Base-by-base conservation (phyloP, 1,140 invertebrate species). In the Pissodes strobi region DNA sequence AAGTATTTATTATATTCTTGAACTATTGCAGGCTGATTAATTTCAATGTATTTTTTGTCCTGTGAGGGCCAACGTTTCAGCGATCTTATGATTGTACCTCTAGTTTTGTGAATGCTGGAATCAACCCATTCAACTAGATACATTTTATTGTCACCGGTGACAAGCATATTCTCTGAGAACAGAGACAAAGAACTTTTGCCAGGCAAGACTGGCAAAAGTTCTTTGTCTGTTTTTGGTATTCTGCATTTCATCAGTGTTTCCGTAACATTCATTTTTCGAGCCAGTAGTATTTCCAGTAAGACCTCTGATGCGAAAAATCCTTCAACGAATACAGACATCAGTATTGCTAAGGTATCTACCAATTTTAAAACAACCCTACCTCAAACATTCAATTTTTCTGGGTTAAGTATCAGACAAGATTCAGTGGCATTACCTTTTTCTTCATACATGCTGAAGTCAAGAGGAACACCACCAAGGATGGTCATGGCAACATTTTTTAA, bases 401-500 rank as follows among this genome's bases (percentile, higher is more conserved):
- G n/a, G n/a, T 18, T 56, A 8, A 18, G 1, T 12, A 38, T 21
- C 18, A 56, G 21, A 18, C n/a, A n/a, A 13, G 25, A 27, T 15
- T 48, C 45, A 15, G 37, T 15, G 12, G 57, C 17, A 9, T n/a
- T 4, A 10, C 30, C 45, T 38, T 61, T 52, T 5, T 23, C 41
- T 23, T 58, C 25, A 2, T 34, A 15, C 55, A 23, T 22, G 13
- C 10, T 22, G 15, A 63, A 53, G 30, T 63, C 60, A 15, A 63
- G 34, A 25, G 60, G 60, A 13, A 63, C 55, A 9, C 55, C 57
- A 9, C 13, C 21, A 12, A 57, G 34, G 17, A 46, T 53, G 2
- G 56, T 60, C 56, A 66, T 60, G 1, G 61, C 56, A 53, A 53
- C 52, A 23, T 60, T 60, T 60, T 66, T 66, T n/a, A 66, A 23